Percentiles rank a stretch among this genome's conserved stretches.
Evolutionary conservation across 2,797 vertebrate genomes (phyloP).

Genomic region (Brachyrhaphis roseni): DNA sequence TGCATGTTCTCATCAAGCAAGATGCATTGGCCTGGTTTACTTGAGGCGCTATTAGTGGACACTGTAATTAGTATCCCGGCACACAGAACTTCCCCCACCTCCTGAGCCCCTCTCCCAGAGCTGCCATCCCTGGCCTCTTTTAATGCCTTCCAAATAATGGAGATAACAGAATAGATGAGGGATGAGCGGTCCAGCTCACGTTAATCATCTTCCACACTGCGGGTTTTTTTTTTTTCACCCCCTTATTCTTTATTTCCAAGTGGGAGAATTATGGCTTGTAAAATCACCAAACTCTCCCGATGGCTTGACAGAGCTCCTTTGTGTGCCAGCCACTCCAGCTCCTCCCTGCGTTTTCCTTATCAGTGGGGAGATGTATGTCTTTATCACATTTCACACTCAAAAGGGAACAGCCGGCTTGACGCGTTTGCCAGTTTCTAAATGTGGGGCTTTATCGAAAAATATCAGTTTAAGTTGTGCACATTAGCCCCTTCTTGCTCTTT

Average conservation of each 20-base stretch:
- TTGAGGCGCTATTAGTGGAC: conserved; percentile 84
- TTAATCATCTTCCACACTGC: conserved; percentile 76
- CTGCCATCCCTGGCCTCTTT: conserved; percentile 79
- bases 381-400: conserved; percentile 81
- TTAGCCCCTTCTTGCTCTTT: conserved; percentile 75
- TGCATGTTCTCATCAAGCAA: conserved; percentile 84
- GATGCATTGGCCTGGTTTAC: conserved; percentile 84
- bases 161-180: conserved; percentile 79
- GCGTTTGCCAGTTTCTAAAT: conserved; percentile 78
- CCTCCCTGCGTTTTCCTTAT: conserved; percentile 76
- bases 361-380: conserved; percentile 78
- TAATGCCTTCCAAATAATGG: conserved; percentile 80
- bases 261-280: conserved; percentile 73
- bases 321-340: conserved; percentile 71
- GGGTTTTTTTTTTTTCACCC: conserved; percentile 22
- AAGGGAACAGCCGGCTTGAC: conserved; percentile 75
- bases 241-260: conserved; percentile 32
- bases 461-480: conserved; percentile 80
- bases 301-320: conserved; percentile 77
- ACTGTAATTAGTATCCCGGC: conserved; percentile 84
- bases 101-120: conserved; percentile 75
- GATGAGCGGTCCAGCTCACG: conserved; percentile 71
- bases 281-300: conserved; percentile 71
- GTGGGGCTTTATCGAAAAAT: conserved; percentile 78
- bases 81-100: conserved; percentile 78